phyloP scores from a whole-genome alignment of 2,888 invertebrate species.

The Alitta virens region DNA sequence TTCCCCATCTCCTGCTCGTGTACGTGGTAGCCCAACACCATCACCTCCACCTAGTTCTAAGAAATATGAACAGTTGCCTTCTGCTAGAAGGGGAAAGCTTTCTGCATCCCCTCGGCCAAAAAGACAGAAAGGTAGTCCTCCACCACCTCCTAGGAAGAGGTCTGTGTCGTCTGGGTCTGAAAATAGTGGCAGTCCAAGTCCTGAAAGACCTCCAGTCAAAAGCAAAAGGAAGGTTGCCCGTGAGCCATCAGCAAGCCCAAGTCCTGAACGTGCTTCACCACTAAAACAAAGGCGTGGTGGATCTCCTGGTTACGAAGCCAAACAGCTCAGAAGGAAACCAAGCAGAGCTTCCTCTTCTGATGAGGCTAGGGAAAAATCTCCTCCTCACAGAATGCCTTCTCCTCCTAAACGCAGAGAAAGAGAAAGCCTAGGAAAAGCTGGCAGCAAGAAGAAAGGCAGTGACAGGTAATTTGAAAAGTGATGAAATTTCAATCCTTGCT shows the following conservation, averaged over 20 bases:
- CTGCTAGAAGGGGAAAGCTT: background rate
- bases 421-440: too few species aligned
- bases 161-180: slow-evolving; percentile 3
- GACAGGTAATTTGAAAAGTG: too few species aligned
- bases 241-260: background rate
- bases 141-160: slow-evolving; percentile 1
- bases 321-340: background rate
- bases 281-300: background rate
- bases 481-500: too few species aligned
- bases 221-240: too few species aligned
- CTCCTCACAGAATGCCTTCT: too few species aligned
- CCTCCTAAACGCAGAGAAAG: too few species aligned
- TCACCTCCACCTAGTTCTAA: background rate
- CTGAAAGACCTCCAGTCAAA: background rate
- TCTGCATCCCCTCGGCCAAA: background rate
- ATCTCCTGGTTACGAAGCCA: background rate
- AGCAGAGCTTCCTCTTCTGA: too few species aligned
- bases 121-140: background rate
- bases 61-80: background rate
- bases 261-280: background rate
- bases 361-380: too few species aligned
- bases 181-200: background rate
- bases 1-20: background rate
- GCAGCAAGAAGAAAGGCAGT: too few species aligned
- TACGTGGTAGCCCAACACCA: background rate